These are phyloP conservation scores for Botia kubotai DNA, from an alignment of 2,797 vertebrate genomes.

Conservation along the genomic window DNA sequence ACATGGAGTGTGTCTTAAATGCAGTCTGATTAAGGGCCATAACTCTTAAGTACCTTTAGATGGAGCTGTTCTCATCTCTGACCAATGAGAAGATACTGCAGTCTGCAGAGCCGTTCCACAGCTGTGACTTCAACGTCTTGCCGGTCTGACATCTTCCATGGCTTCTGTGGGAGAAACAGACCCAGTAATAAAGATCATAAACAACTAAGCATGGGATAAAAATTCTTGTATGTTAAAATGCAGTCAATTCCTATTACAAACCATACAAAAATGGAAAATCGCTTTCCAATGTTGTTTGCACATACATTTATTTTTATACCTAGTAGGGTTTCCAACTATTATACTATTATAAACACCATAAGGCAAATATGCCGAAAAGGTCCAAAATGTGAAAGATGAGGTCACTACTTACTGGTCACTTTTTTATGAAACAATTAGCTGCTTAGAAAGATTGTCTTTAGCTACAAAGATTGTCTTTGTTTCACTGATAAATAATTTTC, in stretches of 20 bases:
- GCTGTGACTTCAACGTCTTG: constrained; percentile 60
- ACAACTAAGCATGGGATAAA: no score
- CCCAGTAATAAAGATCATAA: no score
- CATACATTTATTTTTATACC: background rate
- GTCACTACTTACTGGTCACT: no score
- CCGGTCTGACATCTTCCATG: constrained; percentile 65
- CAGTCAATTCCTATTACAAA: background rate
- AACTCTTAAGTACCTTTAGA: constrained; percentile 55
- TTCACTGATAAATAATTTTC: background rate
- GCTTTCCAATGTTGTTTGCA: no score
- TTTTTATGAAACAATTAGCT: no score
- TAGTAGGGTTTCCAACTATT: no score
- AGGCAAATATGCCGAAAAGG: no score
- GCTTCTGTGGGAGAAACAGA: constrained; percentile 65
- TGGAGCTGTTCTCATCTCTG: constrained; percentile 71
- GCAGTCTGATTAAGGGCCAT: background rate
- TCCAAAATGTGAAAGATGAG: no score
- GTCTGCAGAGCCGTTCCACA: constrained; percentile 59
- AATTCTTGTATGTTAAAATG: background rate
- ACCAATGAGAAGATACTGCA: constrained; percentile 72
- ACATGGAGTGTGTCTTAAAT: constrained; percentile 7
- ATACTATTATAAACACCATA: no score
- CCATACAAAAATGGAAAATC: background rate
- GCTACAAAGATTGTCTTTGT: no score
- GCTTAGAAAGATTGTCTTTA: no score